Percentiles rank a stretch among this genome's conserved stretches.
phyloP scores from a whole-genome alignment of 2,888 invertebrate genomes.

The Andrena trimmerana region DNA sequence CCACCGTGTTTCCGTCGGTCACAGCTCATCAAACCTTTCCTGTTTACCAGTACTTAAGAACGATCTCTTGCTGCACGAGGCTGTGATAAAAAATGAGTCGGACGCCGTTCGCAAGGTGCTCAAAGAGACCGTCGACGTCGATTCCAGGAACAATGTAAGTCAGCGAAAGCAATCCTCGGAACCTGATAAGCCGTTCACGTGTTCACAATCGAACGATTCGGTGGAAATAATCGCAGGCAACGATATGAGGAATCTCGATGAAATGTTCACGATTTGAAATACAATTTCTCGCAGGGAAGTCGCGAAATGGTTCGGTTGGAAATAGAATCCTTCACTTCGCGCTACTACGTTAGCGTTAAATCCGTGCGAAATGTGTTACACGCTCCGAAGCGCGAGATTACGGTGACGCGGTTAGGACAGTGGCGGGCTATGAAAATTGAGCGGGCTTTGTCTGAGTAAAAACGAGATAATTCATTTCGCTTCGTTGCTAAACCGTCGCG shows the following conservation, averaged over 20 bases:
- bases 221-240: background rate
- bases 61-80: conserved; percentile 90
- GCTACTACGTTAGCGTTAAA: conserved; percentile 4
- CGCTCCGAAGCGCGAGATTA: conserved; percentile 12
- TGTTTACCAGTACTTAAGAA: conserved; percentile 87
- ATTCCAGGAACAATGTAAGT: conserved; percentile 91
- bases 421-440: background rate
- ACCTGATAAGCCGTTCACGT: background rate
- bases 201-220: background rate
- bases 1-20: background rate
- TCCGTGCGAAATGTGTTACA: background rate
- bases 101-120: conserved; percentile 89
- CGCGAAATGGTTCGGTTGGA: background rate
- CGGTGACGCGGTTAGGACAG: background rate
- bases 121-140: conserved; percentile 89
- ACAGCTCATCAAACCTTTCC: conserved; percentile 71
- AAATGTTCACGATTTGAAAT: background rate
- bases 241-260: background rate
- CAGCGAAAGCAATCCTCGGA: background rate
- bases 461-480: conserved; percentile 13
- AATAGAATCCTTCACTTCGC: conserved; percentile 25
- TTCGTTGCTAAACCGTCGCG: background rate
- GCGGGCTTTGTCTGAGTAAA: conserved; percentile 21
- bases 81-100: conserved; percentile 91
- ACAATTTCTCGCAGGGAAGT: background rate